Base-by-base conservation (phyloP, 2,113 vertebrate genomes). In the Solea senegalensis region DNA sequence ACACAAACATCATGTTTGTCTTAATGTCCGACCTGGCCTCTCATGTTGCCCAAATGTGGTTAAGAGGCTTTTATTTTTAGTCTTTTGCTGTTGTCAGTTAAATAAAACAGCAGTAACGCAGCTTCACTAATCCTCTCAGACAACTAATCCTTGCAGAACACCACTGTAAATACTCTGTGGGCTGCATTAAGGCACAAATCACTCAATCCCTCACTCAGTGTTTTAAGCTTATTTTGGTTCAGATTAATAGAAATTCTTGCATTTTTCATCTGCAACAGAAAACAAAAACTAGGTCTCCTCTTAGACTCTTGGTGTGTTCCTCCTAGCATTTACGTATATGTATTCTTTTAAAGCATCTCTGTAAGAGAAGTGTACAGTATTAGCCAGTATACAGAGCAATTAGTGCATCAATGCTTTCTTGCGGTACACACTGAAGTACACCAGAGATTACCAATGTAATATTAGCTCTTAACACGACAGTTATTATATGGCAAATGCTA, bases 81-180 rank as follows among this genome's bases (percentile, higher is more conserved):
- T 87, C 83, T 86, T 92, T 92, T 87, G 74, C 89, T 89, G 88
- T 91, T 91, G 82, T 85, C 90, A 90, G 86, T 92, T 90, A 91
- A 93, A 89, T 91, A 91, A 92, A 93, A 91, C 88, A 90, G 70
- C 84, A 90, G 89, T 88, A 88, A 90, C 90, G 86, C 88, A 88
- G 90, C 91, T 91, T 90, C 72, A 83, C 89, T 92, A 94, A 93
- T 93, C 92, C 88, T 86, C 89, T 93, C 92, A 89, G 77, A 84
- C 81, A 77, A 89, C 84, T 93, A 93, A 94, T 93, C 92, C 90
- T 76, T 68, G 83, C 88, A 85, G 81, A 91, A 91, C 85, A 90
- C 88, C 90, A 84, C 88, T 88, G 90, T 89, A 88, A 91, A 90
- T 84, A 88, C 90, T 90, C 81, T 74, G 80, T 85, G 85, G 86